Evolutionary conservation across 2,797 vertebrate genomes (phyloP), one percentile per base, ranked within the genome.

Genomic region (Acipenser transmontanus): DNA sequence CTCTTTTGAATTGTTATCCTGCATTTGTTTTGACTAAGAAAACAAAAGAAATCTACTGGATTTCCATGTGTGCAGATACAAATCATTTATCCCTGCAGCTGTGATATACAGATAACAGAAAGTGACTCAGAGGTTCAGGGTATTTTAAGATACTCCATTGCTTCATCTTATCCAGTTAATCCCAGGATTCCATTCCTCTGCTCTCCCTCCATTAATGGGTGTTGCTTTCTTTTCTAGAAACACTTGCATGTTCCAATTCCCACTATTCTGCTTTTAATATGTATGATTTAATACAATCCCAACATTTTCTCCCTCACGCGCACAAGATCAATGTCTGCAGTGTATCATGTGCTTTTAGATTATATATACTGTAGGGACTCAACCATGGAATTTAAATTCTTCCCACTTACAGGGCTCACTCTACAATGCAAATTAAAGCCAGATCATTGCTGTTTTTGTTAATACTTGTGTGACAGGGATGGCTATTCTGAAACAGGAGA

Each of bases 191-290:
- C 14, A n/a, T 7, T n/a, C 2, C 54, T n/a, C 14, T 11, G 12
- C 54, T 57, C 54, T 57, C 6, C 54, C 54, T 57, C 12, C 6
- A 13, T 13, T 7, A 57, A n/a, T 7, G n/a, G 12, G 7, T 57
- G 12, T 3, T 57, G 14, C 12, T n/a, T 7, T n/a, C 12, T 7
- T 57, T 13, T 57, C 12, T n/a, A 57, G 54, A 57, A 13, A n/a
- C 54, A 57, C 54, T 13, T n/a, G 14, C 54, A 57, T 14, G 54
- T 84, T 87, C 79, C 80, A 90, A 88, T 89, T 90, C 89, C 86
- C 81, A 83, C 84, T 83, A 82, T 80, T 74, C 68, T 89, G 82
- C 78, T 70, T 87, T 83, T 87, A 88, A 87, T 88, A 79, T 80
- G 79, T 78, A 13, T 12, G 65, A 81, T 87, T 83, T 80, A 85